Base-by-base conservation (phyloP, 2,888 invertebrate species). In the Caenorhabditis auriculariae region DNA sequence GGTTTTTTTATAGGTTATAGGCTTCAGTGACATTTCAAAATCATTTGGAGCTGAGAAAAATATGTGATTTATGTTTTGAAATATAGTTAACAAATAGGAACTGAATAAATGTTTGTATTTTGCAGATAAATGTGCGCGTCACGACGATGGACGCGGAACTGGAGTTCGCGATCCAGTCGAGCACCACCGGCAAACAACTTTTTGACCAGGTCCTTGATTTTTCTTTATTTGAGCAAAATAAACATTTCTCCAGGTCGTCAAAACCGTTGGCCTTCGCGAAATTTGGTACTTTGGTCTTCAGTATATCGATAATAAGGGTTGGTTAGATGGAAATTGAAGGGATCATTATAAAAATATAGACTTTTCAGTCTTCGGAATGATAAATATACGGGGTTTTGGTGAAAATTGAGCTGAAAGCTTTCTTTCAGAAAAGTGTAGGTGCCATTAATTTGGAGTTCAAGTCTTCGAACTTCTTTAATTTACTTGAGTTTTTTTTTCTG, bases 131-230 rank as follows among this genome's bases (percentile, higher is more conserved):
- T 88, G 96, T 98, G 84, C 91, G 96, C 86, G 98, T 98, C 87
- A 95, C 93, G 85, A 96, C 96, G 84, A 96, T 98, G 95, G 98
- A 99, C 88, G 96, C 98, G 85, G 98, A 98, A 88, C 88, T 98
- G 89, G 96, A 98, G 88, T 99, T 99, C 88, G 93, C 95, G 86
- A 98, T 98, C 88, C 96, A 96, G 88, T 91, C 91, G 84, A 93
- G 91, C 83, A 98, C 98, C 81, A 95, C 96, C 77, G 98, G 98
- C 83, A 98, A 96, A 85, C 96, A 98, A 85, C 88, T 98, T 67
- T 98, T 98, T 85, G 98, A 98, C 85, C 98, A 98, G 87, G 86
- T 85, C n/a, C n/a, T n/a, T 78, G 4, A 26, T n/a, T 44, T 28
- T 15, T 32, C 41, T 23, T 39, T n/a, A 42, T 27, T n/a, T 9